Evolutionary conservation across 2,797 vertebrate species (phyloP).

Genomic region (Lateolabrax maculatus): DNA sequence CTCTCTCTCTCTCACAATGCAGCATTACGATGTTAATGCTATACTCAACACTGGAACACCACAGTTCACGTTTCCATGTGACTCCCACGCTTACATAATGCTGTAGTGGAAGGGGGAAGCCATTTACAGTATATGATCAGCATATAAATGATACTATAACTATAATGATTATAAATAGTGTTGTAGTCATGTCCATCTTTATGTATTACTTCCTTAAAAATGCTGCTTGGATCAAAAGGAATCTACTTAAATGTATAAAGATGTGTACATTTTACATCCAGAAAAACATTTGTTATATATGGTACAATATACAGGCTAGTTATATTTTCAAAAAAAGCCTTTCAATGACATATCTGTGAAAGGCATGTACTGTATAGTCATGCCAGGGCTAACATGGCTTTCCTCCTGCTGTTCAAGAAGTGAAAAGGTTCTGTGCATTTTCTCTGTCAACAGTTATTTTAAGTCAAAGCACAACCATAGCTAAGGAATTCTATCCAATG

Average conservation of each 20-base stretch:
- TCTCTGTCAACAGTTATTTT: not conserved
- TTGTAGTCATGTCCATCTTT: slow-evolving; percentile 11
- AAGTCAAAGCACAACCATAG: not conserved
- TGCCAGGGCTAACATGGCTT: not conserved
- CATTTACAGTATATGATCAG: slow-evolving; percentile 54
- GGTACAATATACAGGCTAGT: not conserved
- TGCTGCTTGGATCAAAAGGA: not conserved
- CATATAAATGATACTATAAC: slow-evolving; percentile 28
- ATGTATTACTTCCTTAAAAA: not conserved
- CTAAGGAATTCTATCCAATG: not conserved
- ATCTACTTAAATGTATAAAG: not conserved
- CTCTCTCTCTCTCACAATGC: slow-evolving; percentile 50
- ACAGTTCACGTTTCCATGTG: slow-evolving; percentile 73
- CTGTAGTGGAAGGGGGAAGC: slow-evolving; percentile 63
- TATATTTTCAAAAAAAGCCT: not conserved
- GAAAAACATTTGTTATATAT: not conserved
- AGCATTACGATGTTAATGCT: slow-evolving; percentile 77
- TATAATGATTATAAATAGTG: not conserved
- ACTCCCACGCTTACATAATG: slow-evolving; percentile 75
- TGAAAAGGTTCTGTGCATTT: slow-evolving; percentile 12
- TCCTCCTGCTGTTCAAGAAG: slow-evolving; percentile 17
- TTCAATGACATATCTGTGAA: not conserved
- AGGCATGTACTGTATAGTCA: not conserved
- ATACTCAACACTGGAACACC: slow-evolving; percentile 61
- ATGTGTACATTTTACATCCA: not conserved